Base-by-base conservation (phyloP, 2,113 vertebrate genomes). In the Apaloderma vittatum region DNA sequence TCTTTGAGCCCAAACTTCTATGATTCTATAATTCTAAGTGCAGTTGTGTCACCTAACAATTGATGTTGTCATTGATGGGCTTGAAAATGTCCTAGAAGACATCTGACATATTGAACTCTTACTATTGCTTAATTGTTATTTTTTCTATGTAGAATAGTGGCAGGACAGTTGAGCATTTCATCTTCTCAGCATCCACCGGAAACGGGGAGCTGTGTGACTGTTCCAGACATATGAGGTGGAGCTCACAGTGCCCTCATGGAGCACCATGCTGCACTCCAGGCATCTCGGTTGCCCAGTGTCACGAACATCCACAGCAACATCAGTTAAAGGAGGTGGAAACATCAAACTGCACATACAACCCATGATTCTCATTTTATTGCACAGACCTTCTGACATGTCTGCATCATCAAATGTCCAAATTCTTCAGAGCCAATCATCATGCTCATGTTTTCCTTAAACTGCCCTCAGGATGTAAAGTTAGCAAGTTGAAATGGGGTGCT, bases 221-320 rank as follows among this genome's bases (percentile, higher is more conserved):
- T 13, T 1, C 0, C 23, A 62, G 43, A 78, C 23, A 57, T 73
- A 63, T 8, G 13, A 67, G 73, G 5, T 78, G 57, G 70, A 73
- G 61, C 79, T 84, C 22, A 3, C 6, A 45, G 71, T 11, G 4
- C 36, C 51, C 45, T 12, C 48, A 21, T 9, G 5, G 55, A 70
- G 34, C 22, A n/a, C 11, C 10, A 12, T 3, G 2, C 7, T 22
- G 26, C 12, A n/a, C 74, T 22, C 54, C 12, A 37, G 6, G 20
- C 30, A 23, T 12, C 65, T 62, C 1, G 0, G n/a, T 27, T 54
- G 21, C 46, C 17, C 29, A 45, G 12, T 3, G 16, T 2, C 2
- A 30, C 46, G 32, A n/a, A 87, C 65, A 40, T 43, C 55, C 57
- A 40, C 55, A 80, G 29, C 11, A 40, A 23, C 12, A 19, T 51